Evolutionary conservation across 1,140 invertebrate genomes (phyloP).

Genomic region (Eriosoma lanigerum): DNA sequence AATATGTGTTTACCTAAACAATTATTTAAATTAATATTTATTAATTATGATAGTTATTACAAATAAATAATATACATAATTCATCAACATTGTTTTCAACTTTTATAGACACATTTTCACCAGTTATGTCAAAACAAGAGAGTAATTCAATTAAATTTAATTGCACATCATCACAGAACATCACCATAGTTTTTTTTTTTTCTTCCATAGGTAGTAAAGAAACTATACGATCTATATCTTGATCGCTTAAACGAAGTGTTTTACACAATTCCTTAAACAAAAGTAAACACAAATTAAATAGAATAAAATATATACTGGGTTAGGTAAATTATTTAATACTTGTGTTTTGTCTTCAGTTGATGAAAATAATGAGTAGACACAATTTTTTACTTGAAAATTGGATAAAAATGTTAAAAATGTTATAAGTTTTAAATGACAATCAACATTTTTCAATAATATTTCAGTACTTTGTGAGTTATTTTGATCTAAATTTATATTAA

Average conservation of each 20-base stretch:
- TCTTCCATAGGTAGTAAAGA: constrained; percentile 50
- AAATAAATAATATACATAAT: constrained; percentile 57
- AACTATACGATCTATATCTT: constrained; percentile 37
- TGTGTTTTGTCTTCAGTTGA: constrained; percentile 37
- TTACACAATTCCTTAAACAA: constrained; percentile 32
- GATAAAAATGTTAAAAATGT: constrained; percentile 27
- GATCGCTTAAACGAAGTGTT: constrained; percentile 32
- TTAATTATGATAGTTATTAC: background rate
- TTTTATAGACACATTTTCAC: constrained; percentile 56
- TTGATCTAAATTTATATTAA: background rate
- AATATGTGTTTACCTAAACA: constrained; percentile 65
- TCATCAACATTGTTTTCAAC: constrained; percentile 57
- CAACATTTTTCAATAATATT: constrained; percentile 6
- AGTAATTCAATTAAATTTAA: constrained; percentile 60
- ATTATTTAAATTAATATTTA: constrained; percentile 30
- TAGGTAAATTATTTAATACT: background rate
- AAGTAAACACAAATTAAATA: background rate
- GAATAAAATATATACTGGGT: background rate
- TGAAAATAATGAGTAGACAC: background rate
- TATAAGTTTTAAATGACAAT: constrained; percentile 25
- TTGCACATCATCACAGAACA: constrained; percentile 59
- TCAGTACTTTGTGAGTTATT: constrained; percentile 58
- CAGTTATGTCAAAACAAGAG: constrained; percentile 64
- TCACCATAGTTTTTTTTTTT: constrained; percentile 57
- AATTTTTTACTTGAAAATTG: constrained; percentile 23